Evolutionary conservation across 2,797 vertebrate species (phyloP).

Genomic region (Diplodus sargus): DNA sequence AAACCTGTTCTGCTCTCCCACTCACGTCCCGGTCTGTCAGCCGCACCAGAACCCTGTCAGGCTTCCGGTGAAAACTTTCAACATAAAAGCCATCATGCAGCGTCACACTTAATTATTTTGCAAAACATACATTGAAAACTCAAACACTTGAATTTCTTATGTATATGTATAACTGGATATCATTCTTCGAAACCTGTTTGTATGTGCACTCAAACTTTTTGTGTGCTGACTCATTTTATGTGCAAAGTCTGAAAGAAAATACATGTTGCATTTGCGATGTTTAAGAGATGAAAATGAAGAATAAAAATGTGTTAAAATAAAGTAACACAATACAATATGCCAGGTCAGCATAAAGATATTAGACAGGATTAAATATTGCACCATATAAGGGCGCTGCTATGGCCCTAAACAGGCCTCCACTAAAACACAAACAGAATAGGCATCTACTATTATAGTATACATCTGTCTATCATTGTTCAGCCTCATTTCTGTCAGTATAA

Average conservation of each 20-base stretch:
- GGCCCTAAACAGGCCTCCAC: background rate
- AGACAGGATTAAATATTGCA: background rate
- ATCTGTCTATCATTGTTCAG: too few species aligned
- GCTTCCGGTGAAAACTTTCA: conserved; percentile 33
- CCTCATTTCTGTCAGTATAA: too few species aligned
- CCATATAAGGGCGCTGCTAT: too few species aligned
- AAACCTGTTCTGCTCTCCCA: conserved; percentile 81
- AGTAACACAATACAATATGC: too few species aligned
- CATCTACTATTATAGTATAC: background rate
- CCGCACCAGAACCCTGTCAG: rapidly evolving
- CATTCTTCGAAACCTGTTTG: too few species aligned
- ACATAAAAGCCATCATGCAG: conserved; percentile 39
- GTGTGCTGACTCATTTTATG: background rate
- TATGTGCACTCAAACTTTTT: background rate
- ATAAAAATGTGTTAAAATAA: too few species aligned
- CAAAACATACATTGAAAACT: background rate
- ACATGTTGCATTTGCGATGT: too few species aligned
- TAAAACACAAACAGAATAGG: background rate
- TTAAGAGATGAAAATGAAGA: too few species aligned
- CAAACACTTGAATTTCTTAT: background rate
- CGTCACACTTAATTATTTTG: rapidly evolving
- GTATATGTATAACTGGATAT: background rate
- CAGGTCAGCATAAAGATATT: too few species aligned
- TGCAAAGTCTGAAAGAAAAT: too few species aligned
- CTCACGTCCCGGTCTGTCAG: background rate